Conservation (phyloP, 2,113 vertebrate genomes). For the Tragelaphus imberbis region DNA sequence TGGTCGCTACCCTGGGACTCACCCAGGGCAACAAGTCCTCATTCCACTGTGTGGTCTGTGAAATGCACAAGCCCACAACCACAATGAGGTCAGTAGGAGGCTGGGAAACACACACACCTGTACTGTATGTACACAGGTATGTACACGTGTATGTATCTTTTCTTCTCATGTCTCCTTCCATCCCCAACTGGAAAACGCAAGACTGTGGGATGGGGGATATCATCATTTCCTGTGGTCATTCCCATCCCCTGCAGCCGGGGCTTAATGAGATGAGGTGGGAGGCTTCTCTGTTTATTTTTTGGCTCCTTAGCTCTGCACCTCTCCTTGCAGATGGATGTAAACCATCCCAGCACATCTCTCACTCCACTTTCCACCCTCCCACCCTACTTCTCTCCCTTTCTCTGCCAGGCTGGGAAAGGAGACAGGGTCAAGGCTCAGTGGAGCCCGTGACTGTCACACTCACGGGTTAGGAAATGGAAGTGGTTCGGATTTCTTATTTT, state of each 20-base stretch:
- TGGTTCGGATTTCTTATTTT: not conserved
- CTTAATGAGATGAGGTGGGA: not conserved
- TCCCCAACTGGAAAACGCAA: not conserved
- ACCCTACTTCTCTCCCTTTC: not conserved
- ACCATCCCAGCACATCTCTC: not conserved
- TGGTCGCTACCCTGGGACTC: not conserved
- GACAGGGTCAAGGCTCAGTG: not conserved
- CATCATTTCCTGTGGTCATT: not conserved
- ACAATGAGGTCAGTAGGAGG: not conserved
- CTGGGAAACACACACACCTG: not conserved
- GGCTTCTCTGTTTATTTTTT: not conserved
- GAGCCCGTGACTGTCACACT: not conserved
- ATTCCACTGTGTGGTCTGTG: not conserved
- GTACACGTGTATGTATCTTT: not conserved
- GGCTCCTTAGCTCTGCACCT: not conserved
- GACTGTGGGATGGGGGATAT: accelerated
- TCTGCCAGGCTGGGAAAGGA: not conserved
- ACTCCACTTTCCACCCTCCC: not conserved
- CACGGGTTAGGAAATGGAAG: not conserved
- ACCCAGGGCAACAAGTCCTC: not conserved
- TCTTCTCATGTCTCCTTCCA: not conserved
- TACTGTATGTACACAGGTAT: not conserved
- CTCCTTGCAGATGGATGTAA: not conserved
- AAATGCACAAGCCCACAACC: not conserved
- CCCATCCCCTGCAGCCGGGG: not conserved